phyloP scores from a whole-genome alignment of 2,797 vertebrate genomes.

The Apogon hyalosoma region DNA sequence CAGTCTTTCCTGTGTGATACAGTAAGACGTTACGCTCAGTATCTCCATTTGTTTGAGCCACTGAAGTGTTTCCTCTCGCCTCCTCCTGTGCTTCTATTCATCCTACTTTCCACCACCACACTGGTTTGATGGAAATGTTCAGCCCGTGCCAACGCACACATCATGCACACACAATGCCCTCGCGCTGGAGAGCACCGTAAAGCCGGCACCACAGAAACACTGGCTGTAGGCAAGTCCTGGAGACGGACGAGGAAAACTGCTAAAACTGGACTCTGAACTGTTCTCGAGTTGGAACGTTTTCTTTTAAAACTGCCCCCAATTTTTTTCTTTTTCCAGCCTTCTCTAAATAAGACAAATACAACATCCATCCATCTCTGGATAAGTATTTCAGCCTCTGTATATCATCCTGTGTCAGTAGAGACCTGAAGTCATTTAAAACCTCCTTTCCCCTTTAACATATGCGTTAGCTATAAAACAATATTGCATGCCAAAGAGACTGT shows the following conservation, averaged over 20 bases:
- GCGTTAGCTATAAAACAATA: slow-evolving; percentile 63
- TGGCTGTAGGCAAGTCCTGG: slow-evolving; percentile 29
- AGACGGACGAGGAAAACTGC: slow-evolving; percentile 53
- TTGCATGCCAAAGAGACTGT: slow-evolving; percentile 65
- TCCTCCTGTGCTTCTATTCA: slow-evolving; percentile 44
- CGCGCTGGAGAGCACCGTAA: slow-evolving; percentile 55
- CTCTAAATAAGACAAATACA: slow-evolving; percentile 9
- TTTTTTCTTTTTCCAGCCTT: slow-evolving; percentile 8
- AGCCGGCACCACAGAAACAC: slow-evolving; percentile 52
- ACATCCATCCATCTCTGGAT: slow-evolving; percentile 6
- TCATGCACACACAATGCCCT: slow-evolving; percentile 61
- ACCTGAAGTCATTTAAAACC: slow-evolving; percentile 61
- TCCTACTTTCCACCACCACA: slow-evolving; percentile 57
- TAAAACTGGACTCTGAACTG: slow-evolving; percentile 48
- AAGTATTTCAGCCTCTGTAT: slow-evolving; percentile 33
- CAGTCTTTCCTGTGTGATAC: slow-evolving; percentile 5
- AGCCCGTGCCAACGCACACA: slow-evolving; percentile 68
- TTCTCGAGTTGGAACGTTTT: slow-evolving; percentile 34
- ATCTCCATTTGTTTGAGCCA: slow-evolving; percentile 44
- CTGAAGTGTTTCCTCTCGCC: slow-evolving; percentile 47
- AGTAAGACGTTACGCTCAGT: slow-evolving; percentile 26
- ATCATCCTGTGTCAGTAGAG: slow-evolving; percentile 44
- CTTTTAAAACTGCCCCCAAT: background rate
- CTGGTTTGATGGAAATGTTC: slow-evolving; percentile 65
- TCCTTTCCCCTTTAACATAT: slow-evolving; percentile 63